Percentiles rank a stretch among this genome's conserved stretches.
These are phyloP conservation scores for Cryptocheilus praepositus DNA, from an alignment of 2,888 invertebrate genomes.

Conservation along the genomic window DNA sequence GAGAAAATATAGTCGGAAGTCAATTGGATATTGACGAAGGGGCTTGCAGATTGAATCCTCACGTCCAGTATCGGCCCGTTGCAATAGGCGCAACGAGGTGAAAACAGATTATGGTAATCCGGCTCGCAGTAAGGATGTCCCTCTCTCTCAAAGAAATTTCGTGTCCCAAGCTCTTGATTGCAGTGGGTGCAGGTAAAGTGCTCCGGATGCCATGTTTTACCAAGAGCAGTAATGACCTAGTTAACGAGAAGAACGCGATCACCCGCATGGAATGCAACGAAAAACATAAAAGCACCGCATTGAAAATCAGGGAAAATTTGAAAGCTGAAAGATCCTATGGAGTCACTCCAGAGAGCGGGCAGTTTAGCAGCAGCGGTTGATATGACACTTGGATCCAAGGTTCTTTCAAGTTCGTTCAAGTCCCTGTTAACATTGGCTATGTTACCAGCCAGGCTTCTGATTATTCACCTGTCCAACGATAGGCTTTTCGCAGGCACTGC, in stretches of 20 bases:
- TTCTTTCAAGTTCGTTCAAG: too few species aligned
- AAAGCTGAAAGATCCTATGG: too few species aligned
- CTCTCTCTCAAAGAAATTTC: conserved; percentile 99
- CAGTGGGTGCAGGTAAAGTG: conserved; percentile 99
- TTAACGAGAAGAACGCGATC: neutral
- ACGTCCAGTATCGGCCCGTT: conserved; percentile 99
- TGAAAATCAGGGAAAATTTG: too few species aligned
- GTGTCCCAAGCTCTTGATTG: conserved; percentile 95
- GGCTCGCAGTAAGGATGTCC: conserved; percentile 98
- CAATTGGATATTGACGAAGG: neutral
- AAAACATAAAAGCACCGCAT: too few species aligned
- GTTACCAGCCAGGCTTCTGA: too few species aligned
- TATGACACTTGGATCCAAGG: too few species aligned
- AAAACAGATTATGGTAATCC: conserved; percentile 98
- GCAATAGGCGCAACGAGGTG: conserved; percentile 98
- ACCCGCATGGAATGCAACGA: too few species aligned
- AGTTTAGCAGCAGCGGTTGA: too few species aligned
- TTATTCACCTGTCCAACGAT: conserved; percentile 93
- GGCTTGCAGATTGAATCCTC: conserved; percentile 71
- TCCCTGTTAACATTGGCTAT: too few species aligned
- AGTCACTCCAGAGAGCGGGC: too few species aligned
- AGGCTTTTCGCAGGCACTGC: conserved; percentile 98
- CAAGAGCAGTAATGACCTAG: conserved; percentile 94
- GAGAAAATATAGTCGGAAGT: neutral
- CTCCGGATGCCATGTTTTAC: conserved; percentile 99